Evolutionary conservation across 1,140 invertebrate species (phyloP), one percentile per base, ranked within the genome.

Genomic region (Homarus americanus): DNA sequence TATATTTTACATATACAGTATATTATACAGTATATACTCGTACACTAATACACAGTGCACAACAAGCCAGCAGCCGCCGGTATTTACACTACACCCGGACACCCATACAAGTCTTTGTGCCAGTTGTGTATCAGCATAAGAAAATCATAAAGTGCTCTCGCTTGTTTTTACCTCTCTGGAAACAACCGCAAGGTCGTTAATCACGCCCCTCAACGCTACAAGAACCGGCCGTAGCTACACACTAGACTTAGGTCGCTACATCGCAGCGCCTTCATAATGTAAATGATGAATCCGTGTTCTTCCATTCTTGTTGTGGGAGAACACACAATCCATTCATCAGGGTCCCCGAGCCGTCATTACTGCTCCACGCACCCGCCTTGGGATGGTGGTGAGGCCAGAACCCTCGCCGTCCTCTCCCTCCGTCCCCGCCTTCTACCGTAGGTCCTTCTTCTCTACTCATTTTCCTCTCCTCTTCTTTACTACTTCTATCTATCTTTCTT

Each of bases 231-330:
- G 34, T 80, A 80, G 40, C 58, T 24, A 41, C 86, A n/a, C 3
- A 15, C 15, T 7, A 63, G n/a, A 12, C 87, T 34, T 69, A 38
- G 41, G 76, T 32, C 78, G 2, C 87, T 72, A 10, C 73, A n/a
- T 58, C 53, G 87, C 66, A n/a, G n/a, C 66, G 49, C 32, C 80
- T 63, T 90, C 87, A 82, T 90, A 90, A 90, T 90, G 87, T 82
- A 90, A 90, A 90, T 90, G 87, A 90, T 90, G 87, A 82, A 90
- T 90, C 69, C 79, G 63, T 83, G 79, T 90, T 75, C 87, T 90
- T 90, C 87, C 80, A 90, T 90, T 76, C 80, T 83, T 83, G 87
- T 83, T 84, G 87, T 63, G 79, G 44, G 66, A 90, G 87, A 90
- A 90, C 80, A 90, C 87, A 90, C 87, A 83, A 38, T 72, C 79